Percentiles rank a stretch among this genome's conserved stretches.
Evolutionary conservation across 2,113 vertebrate genomes (phyloP).

Genomic region (Verasper variegatus): DNA sequence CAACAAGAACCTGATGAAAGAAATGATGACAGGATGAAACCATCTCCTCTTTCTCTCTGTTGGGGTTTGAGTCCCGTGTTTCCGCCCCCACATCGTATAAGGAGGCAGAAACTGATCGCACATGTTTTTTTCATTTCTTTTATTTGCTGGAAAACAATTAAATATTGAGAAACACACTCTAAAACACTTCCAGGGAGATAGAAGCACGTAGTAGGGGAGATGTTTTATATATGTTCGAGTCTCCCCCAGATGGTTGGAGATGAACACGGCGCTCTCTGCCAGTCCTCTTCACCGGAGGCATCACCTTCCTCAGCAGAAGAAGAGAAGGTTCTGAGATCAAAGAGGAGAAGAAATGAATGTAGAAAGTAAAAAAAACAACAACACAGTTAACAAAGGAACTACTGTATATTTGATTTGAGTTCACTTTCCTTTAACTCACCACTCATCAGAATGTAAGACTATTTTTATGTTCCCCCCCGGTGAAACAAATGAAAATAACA

Average conservation of each 20-base stretch:
- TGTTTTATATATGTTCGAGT: constrained; percentile 45
- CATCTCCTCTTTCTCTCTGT: too few species aligned
- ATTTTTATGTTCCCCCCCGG: too few species aligned
- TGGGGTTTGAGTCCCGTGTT: too few species aligned
- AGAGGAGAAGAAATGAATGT: neutral
- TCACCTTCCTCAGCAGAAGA: constrained; percentile 31
- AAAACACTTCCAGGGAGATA: constrained; percentile 13
- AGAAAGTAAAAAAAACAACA: neutral
- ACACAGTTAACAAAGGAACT: constrained; percentile 7
- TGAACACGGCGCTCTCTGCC: constrained; percentile 46
- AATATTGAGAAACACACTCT: neutral
- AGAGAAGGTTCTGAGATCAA: constrained; percentile 15
- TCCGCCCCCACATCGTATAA: neutral
- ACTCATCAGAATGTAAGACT: too few species aligned
- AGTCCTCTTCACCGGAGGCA: constrained; percentile 56
- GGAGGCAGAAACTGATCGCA: neutral
- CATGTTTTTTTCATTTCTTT: neutral
- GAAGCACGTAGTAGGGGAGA: constrained; percentile 21
- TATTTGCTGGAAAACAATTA: neutral
- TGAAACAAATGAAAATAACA: too few species aligned
- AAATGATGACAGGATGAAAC: too few species aligned
- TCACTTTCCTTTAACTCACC: too few species aligned
- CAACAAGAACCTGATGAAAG: too few species aligned
- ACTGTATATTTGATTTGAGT: neutral
- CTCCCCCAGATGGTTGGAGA: constrained; percentile 64